Evolutionary conservation across 2,888 invertebrate species (phyloP).

Genomic region (Sinohyriopsis cumingii): DNA sequence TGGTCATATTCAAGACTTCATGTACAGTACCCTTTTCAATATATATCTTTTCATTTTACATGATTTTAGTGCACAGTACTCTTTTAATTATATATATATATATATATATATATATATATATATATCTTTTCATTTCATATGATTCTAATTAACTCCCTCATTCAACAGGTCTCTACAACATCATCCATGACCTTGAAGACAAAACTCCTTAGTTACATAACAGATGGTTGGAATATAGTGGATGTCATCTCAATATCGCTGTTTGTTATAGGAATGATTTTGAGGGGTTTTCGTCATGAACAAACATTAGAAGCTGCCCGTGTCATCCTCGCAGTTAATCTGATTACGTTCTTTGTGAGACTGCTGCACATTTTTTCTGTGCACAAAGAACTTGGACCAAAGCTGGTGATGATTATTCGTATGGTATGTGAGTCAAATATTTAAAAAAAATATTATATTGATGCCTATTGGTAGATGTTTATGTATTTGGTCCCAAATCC

Average conservation of each 20-base stretch:
- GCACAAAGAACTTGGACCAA: slow-evolving; percentile 69
- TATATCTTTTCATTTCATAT: no score
- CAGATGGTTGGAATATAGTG: slow-evolving; percentile 70
- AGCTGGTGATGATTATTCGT: slow-evolving; percentile 70
- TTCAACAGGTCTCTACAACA: slow-evolving; percentile 32
- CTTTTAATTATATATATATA: no score
- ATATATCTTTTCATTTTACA: no score
- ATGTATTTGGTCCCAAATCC: no score
- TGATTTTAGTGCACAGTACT: no score
- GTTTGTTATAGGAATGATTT: slow-evolving; percentile 62
- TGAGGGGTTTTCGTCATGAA: slow-evolving; percentile 57
- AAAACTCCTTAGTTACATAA: slow-evolving; percentile 64
- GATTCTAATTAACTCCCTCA: no score
- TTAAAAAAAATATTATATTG: no score
- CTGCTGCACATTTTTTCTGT: slow-evolving; percentile 70
- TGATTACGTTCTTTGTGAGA: slow-evolving; percentile 69
- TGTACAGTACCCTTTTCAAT: no score
- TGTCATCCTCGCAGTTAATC: slow-evolving; percentile 69
- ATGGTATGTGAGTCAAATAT: slow-evolving; percentile 58
- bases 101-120: no score
- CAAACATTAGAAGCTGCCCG: slow-evolving; percentile 65
- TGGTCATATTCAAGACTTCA: no score
- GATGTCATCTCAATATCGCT: slow-evolving; percentile 64
- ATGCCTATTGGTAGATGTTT: no score
- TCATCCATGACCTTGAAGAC: slow-evolving; percentile 43